phyloP scores from a whole-genome alignment of 2,888 invertebrate genomes.

The Stenolophus ochropezus region DNA sequence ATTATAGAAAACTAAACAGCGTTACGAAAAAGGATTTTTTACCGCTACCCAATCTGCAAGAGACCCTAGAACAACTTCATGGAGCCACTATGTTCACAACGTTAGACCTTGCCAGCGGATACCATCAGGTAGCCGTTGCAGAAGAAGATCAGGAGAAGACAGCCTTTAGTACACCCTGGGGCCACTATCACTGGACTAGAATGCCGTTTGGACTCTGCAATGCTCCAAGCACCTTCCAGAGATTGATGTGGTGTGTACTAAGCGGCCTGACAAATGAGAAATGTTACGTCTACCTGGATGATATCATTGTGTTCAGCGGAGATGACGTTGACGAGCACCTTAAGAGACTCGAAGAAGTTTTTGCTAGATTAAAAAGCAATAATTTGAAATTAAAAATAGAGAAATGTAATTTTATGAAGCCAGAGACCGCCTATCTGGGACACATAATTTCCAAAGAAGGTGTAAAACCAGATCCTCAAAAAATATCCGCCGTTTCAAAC shows the following conservation, averaged over 20 bases:
- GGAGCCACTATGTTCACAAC: constrained; percentile 63
- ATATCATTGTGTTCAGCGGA: constrained; percentile 59
- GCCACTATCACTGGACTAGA: constrained; percentile 63
- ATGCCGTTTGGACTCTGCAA: constrained; percentile 67
- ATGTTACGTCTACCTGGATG: constrained; percentile 61
- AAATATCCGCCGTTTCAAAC: constrained; percentile 54
- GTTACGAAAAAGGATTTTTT: constrained; percentile 60
- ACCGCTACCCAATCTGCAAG: constrained; percentile 64
- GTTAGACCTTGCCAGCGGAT: constrained; percentile 65
- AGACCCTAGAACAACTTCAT: constrained; percentile 65
- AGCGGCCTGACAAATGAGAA: constrained; percentile 62
- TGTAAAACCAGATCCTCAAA: constrained; percentile 61
- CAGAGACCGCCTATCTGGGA: constrained; percentile 60
- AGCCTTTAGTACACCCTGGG: constrained; percentile 63
- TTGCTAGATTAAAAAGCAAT: constrained; percentile 28
- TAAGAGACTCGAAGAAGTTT: constrained; percentile 9
- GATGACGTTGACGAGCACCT: constrained; percentile 43
- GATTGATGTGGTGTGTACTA: constrained; percentile 66
- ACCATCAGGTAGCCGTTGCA: constrained; percentile 65
- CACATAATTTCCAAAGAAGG: constrained; percentile 61
- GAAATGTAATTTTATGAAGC: constrained; percentile 61
- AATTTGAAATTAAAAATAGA: constrained; percentile 61
- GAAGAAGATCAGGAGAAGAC: constrained; percentile 63
- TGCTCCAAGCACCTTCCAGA: constrained; percentile 67
- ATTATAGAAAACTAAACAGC: constrained; percentile 60